Conservation (phyloP, 2,113 vertebrate species). For the Pelmatolapia mariae region DNA sequence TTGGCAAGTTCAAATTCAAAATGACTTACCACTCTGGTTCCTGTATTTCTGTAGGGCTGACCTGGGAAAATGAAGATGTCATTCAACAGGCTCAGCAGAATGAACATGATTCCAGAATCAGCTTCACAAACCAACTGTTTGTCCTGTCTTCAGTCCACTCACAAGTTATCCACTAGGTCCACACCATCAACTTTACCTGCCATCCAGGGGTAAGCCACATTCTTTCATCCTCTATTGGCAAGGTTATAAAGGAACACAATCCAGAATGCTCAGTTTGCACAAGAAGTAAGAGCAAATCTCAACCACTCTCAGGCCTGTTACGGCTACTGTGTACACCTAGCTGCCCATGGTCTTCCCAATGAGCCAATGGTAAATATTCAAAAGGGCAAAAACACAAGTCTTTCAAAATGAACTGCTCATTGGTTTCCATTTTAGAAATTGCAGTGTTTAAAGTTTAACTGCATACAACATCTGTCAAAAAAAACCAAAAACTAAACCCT, state of each 20-base stretch:
- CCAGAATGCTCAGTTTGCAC: neutral
- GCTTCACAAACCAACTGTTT: neutral
- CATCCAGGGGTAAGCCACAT: neutral
- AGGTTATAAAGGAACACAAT: neutral
- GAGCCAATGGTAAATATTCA: neutral
- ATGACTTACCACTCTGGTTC: neutral
- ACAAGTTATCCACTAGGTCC: neutral
- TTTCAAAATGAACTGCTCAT: neutral
- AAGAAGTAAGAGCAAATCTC: neutral
- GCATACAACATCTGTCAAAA: neutral
- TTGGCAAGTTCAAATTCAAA: neutral
- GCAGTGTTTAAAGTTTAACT: neutral
- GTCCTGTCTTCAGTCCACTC: neutral
- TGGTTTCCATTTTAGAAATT: neutral
- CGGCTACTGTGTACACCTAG: neutral
- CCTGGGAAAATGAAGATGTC: neutral
- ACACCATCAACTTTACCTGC: neutral
- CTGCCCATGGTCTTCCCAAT: neutral
- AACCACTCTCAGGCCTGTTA: rapidly evolving
- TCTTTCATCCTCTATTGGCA: neutral
- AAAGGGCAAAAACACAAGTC: neutral
- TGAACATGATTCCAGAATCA: neutral
- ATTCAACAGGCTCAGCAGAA: neutral
- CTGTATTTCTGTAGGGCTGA: neutral
- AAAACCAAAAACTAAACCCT: neutral